A percentile compares a stretch with the other conserved stretches of the same genome.
Conservation (phyloP, 2,113 vertebrate species). For the Otocyon megalotis region DNA sequence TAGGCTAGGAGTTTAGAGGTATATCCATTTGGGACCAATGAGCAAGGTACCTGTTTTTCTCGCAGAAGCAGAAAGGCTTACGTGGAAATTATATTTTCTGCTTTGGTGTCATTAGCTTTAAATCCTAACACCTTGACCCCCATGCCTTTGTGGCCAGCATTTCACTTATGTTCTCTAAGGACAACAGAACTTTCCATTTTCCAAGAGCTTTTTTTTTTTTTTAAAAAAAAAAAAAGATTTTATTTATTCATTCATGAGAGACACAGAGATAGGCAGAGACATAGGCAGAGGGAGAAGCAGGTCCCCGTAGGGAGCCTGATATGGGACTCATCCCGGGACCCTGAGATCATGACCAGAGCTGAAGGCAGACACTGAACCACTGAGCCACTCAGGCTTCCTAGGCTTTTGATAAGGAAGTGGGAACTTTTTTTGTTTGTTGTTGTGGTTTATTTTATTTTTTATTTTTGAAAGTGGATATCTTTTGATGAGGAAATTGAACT, state of each 20-base stretch:
- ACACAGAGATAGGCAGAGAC: too few species aligned
- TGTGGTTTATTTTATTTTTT: too few species aligned
- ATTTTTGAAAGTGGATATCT: neutral
- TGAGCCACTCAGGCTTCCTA: neutral
- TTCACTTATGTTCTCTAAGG: neutral
- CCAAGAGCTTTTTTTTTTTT: too few species aligned
- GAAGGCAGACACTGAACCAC: too few species aligned
- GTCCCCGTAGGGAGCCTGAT: too few species aligned
- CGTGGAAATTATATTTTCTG: neutral
- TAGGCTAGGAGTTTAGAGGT: neutral
- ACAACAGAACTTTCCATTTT: neutral
- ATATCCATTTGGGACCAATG: neutral
- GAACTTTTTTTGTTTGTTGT: too few species aligned
- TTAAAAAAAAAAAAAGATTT: too few species aligned
- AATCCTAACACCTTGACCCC: neutral
- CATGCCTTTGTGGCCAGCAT: fast-evolving
- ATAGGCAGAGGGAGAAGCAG: too few species aligned
- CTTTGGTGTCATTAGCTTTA: neutral
- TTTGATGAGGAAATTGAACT: neutral
- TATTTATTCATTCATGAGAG: too few species aligned
- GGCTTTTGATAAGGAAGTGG: neutral
- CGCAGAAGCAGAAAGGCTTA: neutral
- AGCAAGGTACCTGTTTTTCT: neutral
- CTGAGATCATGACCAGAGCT: too few species aligned
- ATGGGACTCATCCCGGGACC: too few species aligned